Evolutionary conservation across 2,888 invertebrate species (phyloP).

Genomic region (Eurytoma californica): DNA sequence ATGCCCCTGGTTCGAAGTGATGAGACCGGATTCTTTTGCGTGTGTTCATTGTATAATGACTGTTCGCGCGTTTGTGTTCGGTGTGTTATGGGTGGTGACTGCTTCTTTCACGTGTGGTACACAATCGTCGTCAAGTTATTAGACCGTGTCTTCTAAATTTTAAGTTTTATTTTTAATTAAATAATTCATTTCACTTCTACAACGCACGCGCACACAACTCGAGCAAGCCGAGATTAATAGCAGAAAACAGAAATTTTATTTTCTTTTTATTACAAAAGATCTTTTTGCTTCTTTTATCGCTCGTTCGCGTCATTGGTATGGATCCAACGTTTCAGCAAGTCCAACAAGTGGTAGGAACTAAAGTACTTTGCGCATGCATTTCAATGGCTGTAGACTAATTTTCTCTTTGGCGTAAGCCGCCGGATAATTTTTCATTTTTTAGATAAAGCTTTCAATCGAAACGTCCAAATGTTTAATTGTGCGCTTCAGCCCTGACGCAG

Average conservation of each 20-base stretch:
- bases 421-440: background rate
- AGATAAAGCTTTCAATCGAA: constrained; percentile 28
- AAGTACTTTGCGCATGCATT: constrained; percentile 32
- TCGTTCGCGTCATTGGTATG: background rate
- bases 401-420: background rate
- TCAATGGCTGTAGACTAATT: constrained; percentile 18
- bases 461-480: constrained; percentile 19
- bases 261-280: constrained; percentile 6
- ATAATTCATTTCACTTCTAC: constrained; percentile 72
- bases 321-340: constrained; percentile 2
- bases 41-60: constrained; percentile 7
- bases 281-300: constrained; percentile 1
- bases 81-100: constrained; percentile 12
- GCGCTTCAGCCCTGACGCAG: constrained; percentile 26
- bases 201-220: constrained; percentile 65
- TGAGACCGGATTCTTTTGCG: constrained; percentile 24
- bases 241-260: constrained; percentile 45
- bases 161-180: constrained; percentile 72
- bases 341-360: constrained; percentile 43
- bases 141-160: constrained; percentile 64
- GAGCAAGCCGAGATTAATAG: constrained; percentile 45
- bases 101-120: background rate
- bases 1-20: constrained; percentile 50
- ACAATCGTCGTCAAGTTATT: constrained; percentile 36
- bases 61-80: background rate